phyloP scores from a whole-genome alignment of 2,888 invertebrate genomes.

The Entomobrya multifasciata region DNA sequence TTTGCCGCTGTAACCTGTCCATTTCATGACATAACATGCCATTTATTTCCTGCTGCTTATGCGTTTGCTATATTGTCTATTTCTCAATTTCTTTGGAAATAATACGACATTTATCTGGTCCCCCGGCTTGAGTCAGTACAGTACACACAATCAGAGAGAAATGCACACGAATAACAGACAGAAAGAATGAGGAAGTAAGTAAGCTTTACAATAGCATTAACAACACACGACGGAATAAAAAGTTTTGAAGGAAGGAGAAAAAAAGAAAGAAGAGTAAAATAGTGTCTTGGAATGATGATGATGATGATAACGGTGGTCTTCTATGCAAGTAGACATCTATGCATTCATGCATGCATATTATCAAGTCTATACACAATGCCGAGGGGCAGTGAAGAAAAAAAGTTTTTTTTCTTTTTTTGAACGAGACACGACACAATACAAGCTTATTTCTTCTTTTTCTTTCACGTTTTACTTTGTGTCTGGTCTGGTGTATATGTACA shows the following conservation, averaged over 20 bases:
- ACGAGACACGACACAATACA: constrained; percentile 18
- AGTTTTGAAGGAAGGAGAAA: constrained; percentile 5
- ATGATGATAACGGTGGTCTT: constrained; percentile 28
- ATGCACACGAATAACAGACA: too few relatives aligned
- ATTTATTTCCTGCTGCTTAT: too few relatives aligned
- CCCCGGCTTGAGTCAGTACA: constrained; percentile 28
- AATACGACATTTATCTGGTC: constrained; percentile 68
- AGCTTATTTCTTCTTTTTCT: constrained; percentile 29
- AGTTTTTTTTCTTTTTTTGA: constrained; percentile 10
- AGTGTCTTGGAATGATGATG: background rate
- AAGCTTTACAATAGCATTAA: constrained; percentile 49
- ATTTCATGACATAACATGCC: constrained; percentile 10
- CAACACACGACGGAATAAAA: constrained; percentile 47
- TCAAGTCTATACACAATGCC: constrained; percentile 48
- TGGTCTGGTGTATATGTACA: too few relatives aligned
- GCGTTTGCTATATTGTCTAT: constrained; percentile 27
- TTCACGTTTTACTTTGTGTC: too few relatives aligned
- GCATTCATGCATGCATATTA: constrained; percentile 39
- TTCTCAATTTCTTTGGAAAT: constrained; percentile 52
- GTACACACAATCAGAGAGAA: too few relatives aligned
- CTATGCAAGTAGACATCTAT: constrained; percentile 27
- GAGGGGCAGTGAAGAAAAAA: constrained; percentile 44
- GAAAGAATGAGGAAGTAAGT: background rate
- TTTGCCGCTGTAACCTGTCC: constrained; percentile 48
- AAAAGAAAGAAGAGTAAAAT: constrained; percentile 38